These are phyloP conservation scores for Bufo gargarizans DNA, from an alignment of 2,113 vertebrate species.

Conservation along the genomic window DNA sequence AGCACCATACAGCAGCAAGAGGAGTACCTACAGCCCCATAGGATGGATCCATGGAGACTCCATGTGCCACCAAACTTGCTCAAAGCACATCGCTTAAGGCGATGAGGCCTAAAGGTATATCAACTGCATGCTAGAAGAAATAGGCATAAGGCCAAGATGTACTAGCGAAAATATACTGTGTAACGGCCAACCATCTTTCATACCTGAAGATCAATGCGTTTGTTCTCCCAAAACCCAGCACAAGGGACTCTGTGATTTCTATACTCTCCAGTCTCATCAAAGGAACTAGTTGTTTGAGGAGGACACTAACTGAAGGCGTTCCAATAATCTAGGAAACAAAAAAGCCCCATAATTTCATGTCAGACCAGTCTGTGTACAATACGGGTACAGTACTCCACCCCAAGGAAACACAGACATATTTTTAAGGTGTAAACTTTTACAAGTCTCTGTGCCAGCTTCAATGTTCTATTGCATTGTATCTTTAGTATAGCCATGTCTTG, in stretches of 20 bases:
- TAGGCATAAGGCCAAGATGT: neutral
- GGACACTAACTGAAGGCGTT: constrained; percentile 92
- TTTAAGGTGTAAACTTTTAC: too few species aligned
- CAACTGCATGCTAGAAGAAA: neutral
- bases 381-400: too few species aligned
- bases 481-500: too few species aligned
- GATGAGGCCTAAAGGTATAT: neutral
- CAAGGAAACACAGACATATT: too few species aligned
- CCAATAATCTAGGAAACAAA: constrained; percentile 86
- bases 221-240: constrained; percentile 95
- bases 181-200: neutral
- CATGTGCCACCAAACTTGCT: neutral
- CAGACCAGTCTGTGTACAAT: neutral
- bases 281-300: constrained; percentile 94
- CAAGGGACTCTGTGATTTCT: constrained; percentile 97
- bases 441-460: neutral
- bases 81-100: too few species aligned
- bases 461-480: neutral
- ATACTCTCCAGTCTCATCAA: constrained; percentile 97
- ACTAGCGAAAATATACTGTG: neutral
- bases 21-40: too few species aligned
- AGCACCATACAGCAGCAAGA: too few species aligned
- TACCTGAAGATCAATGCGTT: constrained; percentile 99
- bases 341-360: neutral
- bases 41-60: neutral